Conservation (phyloP, 2,113 vertebrate genomes). For the Cacatua alba region DNA sequence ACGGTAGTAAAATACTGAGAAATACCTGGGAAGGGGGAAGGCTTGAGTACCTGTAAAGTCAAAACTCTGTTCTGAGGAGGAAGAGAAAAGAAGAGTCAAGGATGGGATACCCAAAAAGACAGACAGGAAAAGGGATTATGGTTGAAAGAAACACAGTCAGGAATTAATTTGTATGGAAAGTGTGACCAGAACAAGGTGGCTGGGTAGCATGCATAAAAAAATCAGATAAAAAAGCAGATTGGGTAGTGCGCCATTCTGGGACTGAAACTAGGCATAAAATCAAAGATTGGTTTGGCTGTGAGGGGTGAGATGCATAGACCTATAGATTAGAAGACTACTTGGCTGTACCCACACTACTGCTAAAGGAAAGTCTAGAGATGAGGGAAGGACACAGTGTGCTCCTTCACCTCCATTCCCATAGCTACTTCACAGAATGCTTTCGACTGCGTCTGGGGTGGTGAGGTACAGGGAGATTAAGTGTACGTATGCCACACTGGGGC, state of each 20-base stretch:
- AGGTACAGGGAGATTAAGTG: accelerated
- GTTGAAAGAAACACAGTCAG: not conserved
- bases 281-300: not conserved
- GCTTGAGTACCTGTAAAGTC: not conserved
- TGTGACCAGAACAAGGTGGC: not conserved
- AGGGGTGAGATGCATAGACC: not conserved
- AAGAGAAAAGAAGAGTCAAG: not conserved
- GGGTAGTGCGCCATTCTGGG: not conserved
- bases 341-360: not conserved
- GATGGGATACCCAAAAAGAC: not conserved
- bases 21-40: not conserved
- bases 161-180: not conserved
- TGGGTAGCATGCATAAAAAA: not conserved
- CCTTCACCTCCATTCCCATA: not conserved
- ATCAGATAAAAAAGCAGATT: not conserved
- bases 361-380: not conserved
- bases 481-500: accelerated
- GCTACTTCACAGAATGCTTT: not conserved
- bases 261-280: not conserved
- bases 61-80: not conserved
- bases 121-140: not conserved
- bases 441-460: not conserved
- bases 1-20: not conserved
- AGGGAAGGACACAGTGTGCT: not conserved
- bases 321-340: not conserved